Evolutionary conservation across 2,888 invertebrate genomes (phyloP).

Genomic region (Pristionchus arcanus): DNA sequence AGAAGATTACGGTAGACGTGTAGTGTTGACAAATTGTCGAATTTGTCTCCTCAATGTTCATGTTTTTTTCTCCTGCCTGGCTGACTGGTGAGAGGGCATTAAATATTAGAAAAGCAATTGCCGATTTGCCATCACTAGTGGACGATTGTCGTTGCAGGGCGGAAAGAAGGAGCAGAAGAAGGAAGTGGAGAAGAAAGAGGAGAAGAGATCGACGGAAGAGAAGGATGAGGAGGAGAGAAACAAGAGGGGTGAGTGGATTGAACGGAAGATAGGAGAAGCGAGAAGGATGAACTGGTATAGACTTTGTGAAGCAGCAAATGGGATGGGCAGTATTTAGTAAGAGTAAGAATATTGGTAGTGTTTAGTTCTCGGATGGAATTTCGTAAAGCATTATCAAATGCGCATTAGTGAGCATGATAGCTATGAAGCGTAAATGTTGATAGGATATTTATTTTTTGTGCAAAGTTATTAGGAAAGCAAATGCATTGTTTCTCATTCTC

Average conservation of each 20-base stretch:
- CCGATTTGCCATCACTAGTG: background rate
- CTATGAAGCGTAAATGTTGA: background rate
- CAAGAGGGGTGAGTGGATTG: constrained; percentile 29
- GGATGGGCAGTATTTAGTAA: background rate
- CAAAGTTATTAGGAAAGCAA: too few species aligned
- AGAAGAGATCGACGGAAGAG: background rate
- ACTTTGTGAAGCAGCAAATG: background rate
- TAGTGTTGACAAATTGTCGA: too few species aligned
- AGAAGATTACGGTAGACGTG: too few species aligned
- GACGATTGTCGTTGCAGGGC: background rate
- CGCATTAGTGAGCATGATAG: background rate
- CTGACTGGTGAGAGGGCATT: too few species aligned
- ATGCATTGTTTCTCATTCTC: background rate
- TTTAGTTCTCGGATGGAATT: background rate
- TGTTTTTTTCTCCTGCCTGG: too few species aligned
- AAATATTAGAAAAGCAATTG: too few species aligned
- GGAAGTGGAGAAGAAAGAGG: background rate
- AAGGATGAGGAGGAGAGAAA: constrained; percentile 2
- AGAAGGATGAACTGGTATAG: background rate
- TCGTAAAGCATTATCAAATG: background rate
- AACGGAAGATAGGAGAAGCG: background rate
- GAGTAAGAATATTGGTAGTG: too few species aligned
- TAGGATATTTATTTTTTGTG: too few species aligned
- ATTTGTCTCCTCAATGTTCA: too few species aligned
- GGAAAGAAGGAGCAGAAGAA: background rate